Evolutionary conservation across 2,888 invertebrate genomes (phyloP), one percentile per base, ranked within the genome.

Genomic region (Lithophane socia): DNA sequence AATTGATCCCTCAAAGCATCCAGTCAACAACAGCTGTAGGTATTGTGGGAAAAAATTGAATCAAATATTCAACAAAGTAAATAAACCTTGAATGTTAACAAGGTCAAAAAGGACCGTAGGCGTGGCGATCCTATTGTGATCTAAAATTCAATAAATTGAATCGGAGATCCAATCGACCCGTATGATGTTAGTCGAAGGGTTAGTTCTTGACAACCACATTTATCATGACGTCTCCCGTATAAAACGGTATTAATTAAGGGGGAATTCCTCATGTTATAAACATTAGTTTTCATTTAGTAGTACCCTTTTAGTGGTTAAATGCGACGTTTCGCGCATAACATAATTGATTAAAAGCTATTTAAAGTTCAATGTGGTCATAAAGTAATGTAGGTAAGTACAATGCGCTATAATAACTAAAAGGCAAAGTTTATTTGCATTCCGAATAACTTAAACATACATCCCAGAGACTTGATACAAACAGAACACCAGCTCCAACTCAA

Each of bases 51-150:
- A 76, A 76, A 69, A 68, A 60, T 47, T n/a, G 1, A 63, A 75
- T 70, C n/a, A 75, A 82, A 80, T 83, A 84, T 82, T 82, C 63
- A 79, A 86, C 78, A 73, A 68, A 78, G 72, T 82, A 87, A 80
- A 80, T 81, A 82, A 72, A 68, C 82, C 83, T 87, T 83, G 82
- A 88, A 86, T 79, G 82, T 76, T 80, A 86, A 85, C 76, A 86
- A 82, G 87, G 85, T 88, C 82, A 80, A 75, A 79, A 77, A 79
- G 71, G 80, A 82, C 60, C 67, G 86, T 71, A 76, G 86, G 86
- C 80, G 77, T 83, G 80, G 68, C 67, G 71, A 76, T 75, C 65
- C 79, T 64, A 81, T 84, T 84, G 79, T 85, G 76, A 78, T 81
- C 63, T 77, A 77, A 84, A 88, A 74, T 84, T 87, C 82, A 79